A percentile compares a stretch with the other conserved stretches of the same genome.
phyloP scores from a whole-genome alignment of 2,797 vertebrate species.

The Enteromius afrohamiltoni region DNA sequence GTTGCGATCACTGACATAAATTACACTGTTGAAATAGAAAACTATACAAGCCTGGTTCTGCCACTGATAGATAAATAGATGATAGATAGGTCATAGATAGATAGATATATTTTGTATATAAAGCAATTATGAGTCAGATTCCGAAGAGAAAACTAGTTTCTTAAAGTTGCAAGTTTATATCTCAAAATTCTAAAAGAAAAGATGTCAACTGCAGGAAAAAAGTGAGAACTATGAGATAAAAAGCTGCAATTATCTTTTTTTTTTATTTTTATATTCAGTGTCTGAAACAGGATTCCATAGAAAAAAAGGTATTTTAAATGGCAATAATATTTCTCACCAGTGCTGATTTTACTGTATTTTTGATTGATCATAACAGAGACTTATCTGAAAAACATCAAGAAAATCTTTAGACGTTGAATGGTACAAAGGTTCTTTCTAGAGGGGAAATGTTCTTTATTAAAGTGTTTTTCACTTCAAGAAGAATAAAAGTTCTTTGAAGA shows the following conservation, averaged over 20 bases:
- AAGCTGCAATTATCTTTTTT: neutral
- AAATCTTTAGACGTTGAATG: neutral
- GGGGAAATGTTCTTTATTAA: neutral
- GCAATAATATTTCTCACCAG: neutral
- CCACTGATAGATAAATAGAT: neutral
- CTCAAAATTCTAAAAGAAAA: neutral
- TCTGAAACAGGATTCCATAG: neutral
- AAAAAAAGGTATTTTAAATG: neutral
- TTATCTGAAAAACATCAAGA: neutral
- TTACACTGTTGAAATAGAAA: neutral
- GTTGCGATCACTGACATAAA: neutral
- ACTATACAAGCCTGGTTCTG: neutral
- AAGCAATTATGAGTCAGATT: neutral
- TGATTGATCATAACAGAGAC: neutral
- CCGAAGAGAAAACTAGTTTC: neutral
- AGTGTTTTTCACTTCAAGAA: neutral
- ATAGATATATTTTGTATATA: neutral
- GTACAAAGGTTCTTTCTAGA: neutral
- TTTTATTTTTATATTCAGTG: neutral
- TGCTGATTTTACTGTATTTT: neutral
- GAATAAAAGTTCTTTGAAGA: neutral
- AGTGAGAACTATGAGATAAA: neutral
- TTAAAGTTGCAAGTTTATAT: neutral
- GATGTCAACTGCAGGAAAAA: neutral
- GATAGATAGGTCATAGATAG: too few relatives aligned